These are phyloP conservation scores for Hycleus phaleratus DNA, from an alignment of 1,140 invertebrate genomes.

Conservation along the genomic window DNA sequence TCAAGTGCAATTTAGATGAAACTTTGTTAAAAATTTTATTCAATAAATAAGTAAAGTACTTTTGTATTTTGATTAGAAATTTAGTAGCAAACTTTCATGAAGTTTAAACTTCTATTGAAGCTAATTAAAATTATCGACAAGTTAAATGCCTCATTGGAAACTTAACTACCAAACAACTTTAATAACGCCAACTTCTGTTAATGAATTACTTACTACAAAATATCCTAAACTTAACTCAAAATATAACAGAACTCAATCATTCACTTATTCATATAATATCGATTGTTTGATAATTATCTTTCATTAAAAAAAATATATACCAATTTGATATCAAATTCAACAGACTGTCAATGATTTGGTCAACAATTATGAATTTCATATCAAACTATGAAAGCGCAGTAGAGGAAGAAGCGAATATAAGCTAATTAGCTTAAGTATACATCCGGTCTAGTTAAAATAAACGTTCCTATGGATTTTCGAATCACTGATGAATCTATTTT, in stretches of 20 bases:
- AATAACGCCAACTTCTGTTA: slow-evolving; percentile 12
- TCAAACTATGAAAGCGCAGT: too few relatives aligned
- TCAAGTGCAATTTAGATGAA: too few relatives aligned
- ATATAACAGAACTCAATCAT: not conserved
- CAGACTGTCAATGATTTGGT: too few relatives aligned
- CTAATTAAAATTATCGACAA: slow-evolving; percentile 15
- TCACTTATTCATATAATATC: too few relatives aligned
- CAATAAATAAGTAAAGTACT: slow-evolving; percentile 1
- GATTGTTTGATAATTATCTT: too few relatives aligned
- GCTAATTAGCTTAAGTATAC: slow-evolving; percentile 24
- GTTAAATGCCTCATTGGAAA: slow-evolving; percentile 14
- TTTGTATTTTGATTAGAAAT: slow-evolving; percentile 8
- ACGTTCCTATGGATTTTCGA: slow-evolving; percentile 14
- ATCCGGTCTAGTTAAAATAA: slow-evolving; percentile 18
- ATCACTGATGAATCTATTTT: slow-evolving; percentile 2
- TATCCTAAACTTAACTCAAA: slow-evolving; percentile 7
- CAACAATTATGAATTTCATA: too few relatives aligned
- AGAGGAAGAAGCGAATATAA: slow-evolving; percentile 9
- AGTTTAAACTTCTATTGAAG: slow-evolving; percentile 9
- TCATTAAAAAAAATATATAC: too few relatives aligned
- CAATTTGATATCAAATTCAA: too few relatives aligned
- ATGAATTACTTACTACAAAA: slow-evolving; percentile 12
- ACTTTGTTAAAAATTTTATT: not conserved
- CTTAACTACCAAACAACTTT: slow-evolving; percentile 13
- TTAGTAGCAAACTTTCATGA: slow-evolving; percentile 2